A percentile compares a stretch with the other conserved stretches of the same genome.
Conservation (phyloP, 2,888 invertebrate species). For the Euphydryas editha region DNA sequence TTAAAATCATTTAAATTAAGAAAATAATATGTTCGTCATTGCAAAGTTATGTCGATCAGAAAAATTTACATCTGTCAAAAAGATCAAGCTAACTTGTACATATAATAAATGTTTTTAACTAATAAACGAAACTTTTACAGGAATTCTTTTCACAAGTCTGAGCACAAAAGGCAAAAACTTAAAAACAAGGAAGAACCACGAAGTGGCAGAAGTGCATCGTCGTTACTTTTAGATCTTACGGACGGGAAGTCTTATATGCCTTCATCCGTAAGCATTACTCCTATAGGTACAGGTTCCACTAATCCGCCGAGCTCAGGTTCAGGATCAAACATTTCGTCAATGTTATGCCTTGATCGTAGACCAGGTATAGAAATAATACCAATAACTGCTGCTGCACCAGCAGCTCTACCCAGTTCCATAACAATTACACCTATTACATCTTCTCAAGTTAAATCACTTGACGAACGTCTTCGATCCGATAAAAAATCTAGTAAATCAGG, state of each 20-base stretch:
- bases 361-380: constrained; percentile 95
- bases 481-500: constrained; percentile 75
- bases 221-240: constrained; percentile 79
- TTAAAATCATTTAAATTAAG: too few relatives aligned
- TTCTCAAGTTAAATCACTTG: constrained; percentile 78
- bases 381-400: constrained; percentile 85
- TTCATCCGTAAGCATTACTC: constrained; percentile 80
- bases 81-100: too few relatives aligned
- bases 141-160: constrained; percentile 84
- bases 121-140: constrained; percentile 55
- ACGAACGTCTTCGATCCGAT: constrained; percentile 74
- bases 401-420: constrained; percentile 90
- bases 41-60: too few relatives aligned
- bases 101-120: neutral
- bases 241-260: constrained; percentile 82
- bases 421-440: constrained; percentile 92
- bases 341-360: constrained; percentile 86
- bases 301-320: constrained; percentile 87
- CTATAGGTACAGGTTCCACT: constrained; percentile 75
- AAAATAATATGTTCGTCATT: too few relatives aligned
- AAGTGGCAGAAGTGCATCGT: constrained; percentile 69
- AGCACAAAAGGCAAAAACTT: constrained; percentile 84
- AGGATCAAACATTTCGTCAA: constrained; percentile 81
- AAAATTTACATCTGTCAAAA: too few relatives aligned
- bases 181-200: constrained; percentile 83